Evolutionary conservation across 1,140 invertebrate genomes (phyloP).

Genomic region (Pogonus chalceus): DNA sequence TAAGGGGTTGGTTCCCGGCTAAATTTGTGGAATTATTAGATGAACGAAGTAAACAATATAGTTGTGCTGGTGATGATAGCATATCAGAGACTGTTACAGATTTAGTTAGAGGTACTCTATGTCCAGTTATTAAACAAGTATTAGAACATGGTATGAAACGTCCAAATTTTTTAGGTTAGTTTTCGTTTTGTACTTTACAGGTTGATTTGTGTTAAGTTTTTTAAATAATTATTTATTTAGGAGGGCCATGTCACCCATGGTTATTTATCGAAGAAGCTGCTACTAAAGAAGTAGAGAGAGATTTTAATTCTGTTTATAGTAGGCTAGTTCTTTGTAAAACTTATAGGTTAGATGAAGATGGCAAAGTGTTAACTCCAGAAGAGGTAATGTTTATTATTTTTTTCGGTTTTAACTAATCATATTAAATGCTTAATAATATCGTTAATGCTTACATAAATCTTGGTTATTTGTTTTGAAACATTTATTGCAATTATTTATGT

Average conservation of each 20-base stretch:
- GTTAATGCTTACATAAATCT: no score
- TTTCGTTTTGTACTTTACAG: background rate
- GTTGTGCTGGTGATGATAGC: slow-evolving; percentile 91
- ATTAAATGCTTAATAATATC: no score
- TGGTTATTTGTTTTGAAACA: no score
- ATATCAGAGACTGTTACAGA: slow-evolving; percentile 94
- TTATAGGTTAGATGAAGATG: slow-evolving; percentile 96
- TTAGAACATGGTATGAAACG: slow-evolving; percentile 93
- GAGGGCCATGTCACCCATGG: slow-evolving; percentile 95
- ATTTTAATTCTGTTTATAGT: slow-evolving; percentile 97
- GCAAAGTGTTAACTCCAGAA: slow-evolving; percentile 96
- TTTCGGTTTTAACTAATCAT: no score
- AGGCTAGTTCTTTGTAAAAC: slow-evolving; percentile 96
- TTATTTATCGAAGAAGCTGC: slow-evolving; percentile 97
- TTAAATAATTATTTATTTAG: slow-evolving; percentile 35
- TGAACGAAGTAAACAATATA: slow-evolving; percentile 94
- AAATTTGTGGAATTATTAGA: slow-evolving; percentile 96
- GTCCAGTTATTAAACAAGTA: slow-evolving; percentile 88
- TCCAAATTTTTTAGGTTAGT: slow-evolving; percentile 58
- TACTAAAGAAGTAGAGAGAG: slow-evolving; percentile 90
- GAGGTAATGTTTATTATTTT: slow-evolving; percentile 54
- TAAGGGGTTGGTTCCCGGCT: slow-evolving; percentile 97
- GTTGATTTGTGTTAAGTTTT: background rate
- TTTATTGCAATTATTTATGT: no score
- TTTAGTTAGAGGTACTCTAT: slow-evolving; percentile 87